Percentiles rank a stretch among this genome's conserved stretches.
Evolutionary conservation across 2,113 vertebrate genomes (phyloP).

Genomic region (Turdus rufiventris): DNA sequence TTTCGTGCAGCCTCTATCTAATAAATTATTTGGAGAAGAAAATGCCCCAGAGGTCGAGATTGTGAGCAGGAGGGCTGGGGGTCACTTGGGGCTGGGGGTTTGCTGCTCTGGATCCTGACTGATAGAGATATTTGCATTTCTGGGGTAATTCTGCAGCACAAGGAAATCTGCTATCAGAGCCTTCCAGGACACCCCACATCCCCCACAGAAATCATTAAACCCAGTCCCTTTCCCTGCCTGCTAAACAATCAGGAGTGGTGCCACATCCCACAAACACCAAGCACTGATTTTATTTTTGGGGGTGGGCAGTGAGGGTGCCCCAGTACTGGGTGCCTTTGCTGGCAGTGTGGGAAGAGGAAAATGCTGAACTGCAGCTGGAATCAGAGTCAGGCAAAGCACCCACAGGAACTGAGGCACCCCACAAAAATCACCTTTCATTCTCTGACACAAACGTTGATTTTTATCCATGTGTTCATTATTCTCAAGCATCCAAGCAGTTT

Average conservation of each 20-base stretch:
- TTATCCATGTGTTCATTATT: background rate
- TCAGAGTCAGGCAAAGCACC: background rate
- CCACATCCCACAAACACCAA: background rate
- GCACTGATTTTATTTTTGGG: too few relatives aligned
- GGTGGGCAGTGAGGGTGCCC: background rate
- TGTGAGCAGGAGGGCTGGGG: background rate
- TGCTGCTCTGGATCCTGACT: background rate
- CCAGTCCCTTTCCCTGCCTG: slow-evolving; percentile 45
- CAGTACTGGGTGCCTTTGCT: accelerated
- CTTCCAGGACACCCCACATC: slow-evolving; percentile 37
- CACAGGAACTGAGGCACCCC: background rate
- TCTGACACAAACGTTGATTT: background rate
- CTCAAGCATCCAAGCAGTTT: background rate
- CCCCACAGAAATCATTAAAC: slow-evolving; percentile 45
- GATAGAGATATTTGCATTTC: slow-evolving; percentile 35
- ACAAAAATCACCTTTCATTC: background rate
- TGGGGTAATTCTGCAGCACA: background rate
- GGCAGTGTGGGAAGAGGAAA: accelerated
- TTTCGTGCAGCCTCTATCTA: background rate
- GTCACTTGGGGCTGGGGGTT: background rate
- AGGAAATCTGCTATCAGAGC: slow-evolving; percentile 35
- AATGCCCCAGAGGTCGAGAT: background rate
- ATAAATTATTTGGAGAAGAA: slow-evolving; percentile 45
- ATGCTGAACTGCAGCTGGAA: background rate
- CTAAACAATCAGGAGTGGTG: slow-evolving; percentile 32